Evolutionary conservation across 1,140 invertebrate species (phyloP), one percentile per base, ranked within the genome.

Genomic region (Vanessa tameamea): DNA sequence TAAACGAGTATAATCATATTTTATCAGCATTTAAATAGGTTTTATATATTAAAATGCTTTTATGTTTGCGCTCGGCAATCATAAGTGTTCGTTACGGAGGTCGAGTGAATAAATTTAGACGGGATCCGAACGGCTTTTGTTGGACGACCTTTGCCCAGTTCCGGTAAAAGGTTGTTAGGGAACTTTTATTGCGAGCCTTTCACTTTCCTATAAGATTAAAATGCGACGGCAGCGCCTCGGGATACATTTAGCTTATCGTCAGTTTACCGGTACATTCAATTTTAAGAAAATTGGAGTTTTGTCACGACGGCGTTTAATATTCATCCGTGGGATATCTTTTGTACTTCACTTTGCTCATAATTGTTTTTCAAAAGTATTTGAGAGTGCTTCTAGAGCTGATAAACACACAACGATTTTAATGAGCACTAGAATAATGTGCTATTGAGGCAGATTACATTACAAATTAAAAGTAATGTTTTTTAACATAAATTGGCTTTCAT

Each of bases 151-250:
- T 64, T 72, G 76, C 64, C 73, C 77, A 72, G 73, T 78, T 71
- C 59, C 66, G 51, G 48, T 31, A 14, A 69, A 67, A 78, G 67
- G 70, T 55, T 68, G 69, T 75, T 78, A 78, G 63, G 72, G 70
- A 64, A 65, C 63, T 75, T 78, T 78, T 78, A 78, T 72, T 72
- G 73, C 59, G 57, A 61, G 57, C 64, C 64, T 43, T 73, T 72
- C 67, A 47, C 65, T 73, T 76, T 61, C 59, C 77, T 73, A 73
- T 78, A 76, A 78, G 77, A 76, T 78, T 78, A 78, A 73, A 76
- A 78, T 47, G 64, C 68, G 77, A 69, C 66, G 61, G 26, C 57
- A 31, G 37, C 53, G 53, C 64, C 68, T 48, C 23, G 71, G 75
- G 75, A 70, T 23, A 73, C 55, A 71, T 74, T 74, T 47, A 31